Conservation (phyloP, 2,888 invertebrate genomes). For the Emmelina monodactyla region DNA sequence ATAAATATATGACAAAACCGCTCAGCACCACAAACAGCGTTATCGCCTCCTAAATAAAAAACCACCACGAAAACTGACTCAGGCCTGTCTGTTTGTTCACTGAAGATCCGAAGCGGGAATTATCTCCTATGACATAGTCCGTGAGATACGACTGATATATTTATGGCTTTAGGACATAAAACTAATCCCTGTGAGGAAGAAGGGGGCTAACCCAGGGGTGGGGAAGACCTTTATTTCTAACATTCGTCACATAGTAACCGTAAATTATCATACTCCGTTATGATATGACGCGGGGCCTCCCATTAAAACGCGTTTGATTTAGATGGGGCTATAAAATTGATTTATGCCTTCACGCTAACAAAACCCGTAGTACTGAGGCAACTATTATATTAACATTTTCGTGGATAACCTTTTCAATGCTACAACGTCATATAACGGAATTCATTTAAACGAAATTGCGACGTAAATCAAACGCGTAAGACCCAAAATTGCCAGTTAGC, state of each 20-base stretch:
- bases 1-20: too few species aligned
- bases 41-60: background rate
- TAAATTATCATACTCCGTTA: slow-evolving; percentile 67
- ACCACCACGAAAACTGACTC: background rate
- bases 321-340: slow-evolving; percentile 69
- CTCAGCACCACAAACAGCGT: too few species aligned
- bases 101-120: slow-evolving; percentile 30
- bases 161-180: slow-evolving; percentile 62
- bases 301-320: slow-evolving; percentile 69
- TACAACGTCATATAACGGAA: slow-evolving; percentile 38
- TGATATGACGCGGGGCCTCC: slow-evolving; percentile 68
- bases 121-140: slow-evolving; percentile 43
- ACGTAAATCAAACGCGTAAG: slow-evolving; percentile 14
- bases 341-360: slow-evolving; percentile 68
- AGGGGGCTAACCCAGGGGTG: slow-evolving; percentile 16
- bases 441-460: slow-evolving; percentile 13
- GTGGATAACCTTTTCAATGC: slow-evolving; percentile 56
- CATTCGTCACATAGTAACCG: slow-evolving; percentile 68
- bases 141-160: slow-evolving; percentile 60
- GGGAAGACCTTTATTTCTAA: slow-evolving; percentile 60
- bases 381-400: slow-evolving; percentile 68
- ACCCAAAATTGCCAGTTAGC: slow-evolving; percentile 17
- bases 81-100: background rate
- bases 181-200: slow-evolving; percentile 44
- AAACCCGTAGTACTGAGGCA: slow-evolving; percentile 65